Conservation (phyloP, 1,140 invertebrate species). For the Eufriesea mexicana region DNA sequence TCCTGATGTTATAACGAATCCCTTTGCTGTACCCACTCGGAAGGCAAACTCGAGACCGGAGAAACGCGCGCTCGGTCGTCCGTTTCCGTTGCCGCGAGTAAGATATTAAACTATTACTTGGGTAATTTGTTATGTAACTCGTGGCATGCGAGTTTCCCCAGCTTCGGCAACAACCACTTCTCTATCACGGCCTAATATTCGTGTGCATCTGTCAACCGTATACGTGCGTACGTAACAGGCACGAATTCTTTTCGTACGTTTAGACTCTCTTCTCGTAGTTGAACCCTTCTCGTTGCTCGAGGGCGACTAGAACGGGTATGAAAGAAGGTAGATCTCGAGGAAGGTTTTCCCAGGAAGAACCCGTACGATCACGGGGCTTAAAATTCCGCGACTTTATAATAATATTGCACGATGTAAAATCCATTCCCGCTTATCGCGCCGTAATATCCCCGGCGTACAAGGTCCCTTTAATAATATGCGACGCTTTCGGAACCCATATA, state of each 20-base stretch:
- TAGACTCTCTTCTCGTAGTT: no score
- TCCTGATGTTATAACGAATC: constrained; percentile 3
- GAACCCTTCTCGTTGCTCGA: no score
- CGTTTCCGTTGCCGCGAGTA: constrained; percentile 24
- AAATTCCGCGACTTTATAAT: background rate
- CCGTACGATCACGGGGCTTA: background rate
- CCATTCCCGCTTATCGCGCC: background rate
- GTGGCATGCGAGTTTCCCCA: constrained; percentile 40
- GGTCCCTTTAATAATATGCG: constrained; percentile 13
- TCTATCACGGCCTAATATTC: constrained; percentile 32
- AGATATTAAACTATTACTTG: constrained; percentile 63
- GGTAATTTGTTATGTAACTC: constrained; percentile 61
- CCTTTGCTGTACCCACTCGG: background rate
- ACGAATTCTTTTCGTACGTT: no score
- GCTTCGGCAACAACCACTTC: constrained; percentile 45
- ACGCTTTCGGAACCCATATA: background rate
- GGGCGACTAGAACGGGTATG: no score
- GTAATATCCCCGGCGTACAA: background rate
- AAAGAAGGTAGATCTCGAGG: background rate
- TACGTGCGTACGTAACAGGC: no score
- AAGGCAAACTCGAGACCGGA: background rate
- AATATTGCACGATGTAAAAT: background rate
- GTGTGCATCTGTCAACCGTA: background rate
- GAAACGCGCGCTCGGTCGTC: no score
- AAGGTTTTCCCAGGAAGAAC: no score